Conservation (phyloP, 2,888 invertebrate species). For the Phaedon cochleariae region DNA sequence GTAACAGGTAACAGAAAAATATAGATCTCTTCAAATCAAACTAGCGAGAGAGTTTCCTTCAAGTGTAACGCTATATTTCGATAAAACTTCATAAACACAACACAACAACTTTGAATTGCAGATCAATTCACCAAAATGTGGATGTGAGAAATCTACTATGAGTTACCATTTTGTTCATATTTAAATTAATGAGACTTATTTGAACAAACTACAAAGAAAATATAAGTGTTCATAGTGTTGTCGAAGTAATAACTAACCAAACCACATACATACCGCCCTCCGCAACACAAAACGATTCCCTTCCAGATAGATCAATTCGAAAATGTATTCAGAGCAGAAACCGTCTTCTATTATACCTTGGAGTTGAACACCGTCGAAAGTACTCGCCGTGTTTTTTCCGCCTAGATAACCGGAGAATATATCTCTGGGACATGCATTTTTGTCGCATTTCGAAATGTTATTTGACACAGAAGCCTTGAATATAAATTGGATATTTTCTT, state of each 20-base stretch:
- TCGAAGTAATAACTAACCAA: background rate
- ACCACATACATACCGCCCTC: background rate
- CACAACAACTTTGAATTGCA: no score
- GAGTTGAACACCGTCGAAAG: slow-evolving; percentile 20
- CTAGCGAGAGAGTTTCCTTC: no score
- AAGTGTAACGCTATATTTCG: no score
- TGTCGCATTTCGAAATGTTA: slow-evolving; percentile 35
- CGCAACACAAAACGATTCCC: background rate
- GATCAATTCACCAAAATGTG: no score
- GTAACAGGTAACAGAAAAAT: no score
- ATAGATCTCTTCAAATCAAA: no score
- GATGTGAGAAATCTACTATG: no score
- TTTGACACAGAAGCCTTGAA: slow-evolving; percentile 35
- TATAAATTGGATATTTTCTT: slow-evolving; percentile 38
- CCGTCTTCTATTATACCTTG: background rate
- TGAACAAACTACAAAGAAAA: no score
- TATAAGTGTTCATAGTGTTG: no score
- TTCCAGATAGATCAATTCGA: background rate
- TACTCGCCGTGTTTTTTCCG: slow-evolving; percentile 21
- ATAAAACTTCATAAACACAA: no score
- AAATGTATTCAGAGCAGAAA: slow-evolving; percentile 1
- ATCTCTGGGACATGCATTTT: slow-evolving; percentile 30
- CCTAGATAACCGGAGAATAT: slow-evolving; percentile 29
- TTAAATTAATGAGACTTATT: no score
- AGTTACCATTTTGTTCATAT: background rate